Evolutionary conservation across 2,888 invertebrate species (phyloP).

Genomic region (Mesoligia furuncula): DNA sequence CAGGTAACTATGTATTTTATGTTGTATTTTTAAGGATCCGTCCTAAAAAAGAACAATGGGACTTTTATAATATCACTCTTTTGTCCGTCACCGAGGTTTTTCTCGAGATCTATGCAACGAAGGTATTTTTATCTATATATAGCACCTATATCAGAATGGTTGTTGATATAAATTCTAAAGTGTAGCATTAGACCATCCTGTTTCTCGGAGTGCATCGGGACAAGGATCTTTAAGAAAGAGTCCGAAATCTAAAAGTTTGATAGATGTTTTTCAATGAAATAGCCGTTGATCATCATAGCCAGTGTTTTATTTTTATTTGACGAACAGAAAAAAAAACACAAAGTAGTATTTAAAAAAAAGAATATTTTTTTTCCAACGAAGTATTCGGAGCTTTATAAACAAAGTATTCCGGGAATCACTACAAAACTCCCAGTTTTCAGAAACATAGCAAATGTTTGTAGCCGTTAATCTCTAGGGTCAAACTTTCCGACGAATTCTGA

Average conservation of each 20-base stretch:
- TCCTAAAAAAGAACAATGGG: background rate
- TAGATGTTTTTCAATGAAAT: background rate
- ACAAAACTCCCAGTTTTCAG: constrained; percentile 7
- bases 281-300: background rate
- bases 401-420: constrained; percentile 6
- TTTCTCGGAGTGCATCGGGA: background rate
- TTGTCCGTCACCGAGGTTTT: background rate
- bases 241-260: background rate
- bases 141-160: background rate
- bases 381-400: background rate
- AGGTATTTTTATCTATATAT: background rate
- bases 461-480: constrained; percentile 6
- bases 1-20: constrained; percentile 87
- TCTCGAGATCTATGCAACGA: background rate
- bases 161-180: background rate
- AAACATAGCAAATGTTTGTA: constrained; percentile 30
- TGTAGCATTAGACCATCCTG: too few species aligned
- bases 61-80: too few species aligned
- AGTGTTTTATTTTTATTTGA: background rate
- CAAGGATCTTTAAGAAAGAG: too few species aligned
- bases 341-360: background rate
- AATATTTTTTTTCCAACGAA: background rate
- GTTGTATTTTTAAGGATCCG: background rate
- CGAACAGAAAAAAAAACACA: background rate
- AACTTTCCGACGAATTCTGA: constrained; percentile 24